Evolutionary conservation across 2,113 vertebrate species (phyloP).

Genomic region (Ibidorhyncha struthersii): DNA sequence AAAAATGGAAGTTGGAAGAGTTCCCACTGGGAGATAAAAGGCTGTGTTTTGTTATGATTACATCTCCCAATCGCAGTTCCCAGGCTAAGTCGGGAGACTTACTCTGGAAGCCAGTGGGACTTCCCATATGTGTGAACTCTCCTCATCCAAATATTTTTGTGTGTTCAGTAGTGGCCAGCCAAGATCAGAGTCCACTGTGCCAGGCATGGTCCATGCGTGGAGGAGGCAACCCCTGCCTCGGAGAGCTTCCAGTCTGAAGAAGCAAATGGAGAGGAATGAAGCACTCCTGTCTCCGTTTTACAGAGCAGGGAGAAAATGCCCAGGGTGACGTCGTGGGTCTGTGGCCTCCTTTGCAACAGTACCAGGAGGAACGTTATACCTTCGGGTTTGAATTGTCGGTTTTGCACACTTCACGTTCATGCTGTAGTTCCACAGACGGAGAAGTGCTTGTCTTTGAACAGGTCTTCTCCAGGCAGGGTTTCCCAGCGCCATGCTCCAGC

Average conservation of each 20-base stretch:
- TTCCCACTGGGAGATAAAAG: not conserved
- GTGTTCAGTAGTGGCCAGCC: not conserved
- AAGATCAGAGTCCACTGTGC: not conserved
- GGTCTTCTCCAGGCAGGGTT: not conserved
- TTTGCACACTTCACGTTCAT: not conserved
- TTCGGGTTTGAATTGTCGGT: not conserved
- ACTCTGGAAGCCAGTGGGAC: not conserved
- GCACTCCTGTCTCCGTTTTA: not conserved
- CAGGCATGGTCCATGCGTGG: not conserved
- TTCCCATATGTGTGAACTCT: slow-evolving; percentile 9
- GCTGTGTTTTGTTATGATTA: slow-evolving; percentile 2
- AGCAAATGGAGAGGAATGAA: not conserved
- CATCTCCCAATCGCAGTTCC: slow-evolving; percentile 7
- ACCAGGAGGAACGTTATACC: not conserved
- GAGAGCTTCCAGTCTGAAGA: not conserved
- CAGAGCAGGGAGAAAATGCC: not conserved
- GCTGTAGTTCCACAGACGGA: not conserved
- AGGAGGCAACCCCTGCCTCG: not conserved
- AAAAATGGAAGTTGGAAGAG: not conserved
- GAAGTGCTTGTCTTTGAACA: not conserved
- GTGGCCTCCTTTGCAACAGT: not conserved
- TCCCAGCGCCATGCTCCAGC: not conserved
- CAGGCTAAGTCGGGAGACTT: not conserved
- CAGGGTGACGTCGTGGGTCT: not conserved
- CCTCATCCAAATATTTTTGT: not conserved